phyloP scores from a whole-genome alignment of 1,140 invertebrate species.

The Drosophila orosa region DNA sequence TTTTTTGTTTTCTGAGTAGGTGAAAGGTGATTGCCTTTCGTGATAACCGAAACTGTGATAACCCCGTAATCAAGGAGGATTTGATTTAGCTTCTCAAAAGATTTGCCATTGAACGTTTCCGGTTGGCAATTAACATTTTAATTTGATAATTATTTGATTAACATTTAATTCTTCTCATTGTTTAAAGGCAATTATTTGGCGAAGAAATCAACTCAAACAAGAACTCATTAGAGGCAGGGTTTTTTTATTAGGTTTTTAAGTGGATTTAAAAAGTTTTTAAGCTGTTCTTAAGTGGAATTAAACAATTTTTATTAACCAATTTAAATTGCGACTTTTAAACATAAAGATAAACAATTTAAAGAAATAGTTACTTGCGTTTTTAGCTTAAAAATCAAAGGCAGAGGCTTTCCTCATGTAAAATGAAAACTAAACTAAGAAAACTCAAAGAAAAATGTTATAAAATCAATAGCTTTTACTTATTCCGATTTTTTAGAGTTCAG shows the following conservation, averaged over 20 bases:
- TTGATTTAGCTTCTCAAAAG: background rate
- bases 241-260: background rate
- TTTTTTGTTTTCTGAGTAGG: background rate
- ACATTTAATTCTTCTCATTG: background rate
- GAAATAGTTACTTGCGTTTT: no score
- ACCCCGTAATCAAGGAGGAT: conserved; percentile 42
- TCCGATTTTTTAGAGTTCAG: no score
- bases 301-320: background rate
- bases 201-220: background rate
- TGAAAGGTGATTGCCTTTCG: conserved; percentile 41
- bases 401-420: no score
- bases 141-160: conserved; percentile 1
- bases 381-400: no score
- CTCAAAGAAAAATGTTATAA: no score
- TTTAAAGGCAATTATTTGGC: background rate
- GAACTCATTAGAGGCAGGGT: background rate
- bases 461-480: no score
- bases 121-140: conserved; percentile 51
- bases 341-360: no score
- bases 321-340: no score
- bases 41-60: conserved; percentile 48
- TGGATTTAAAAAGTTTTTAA: background rate
- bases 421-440: no score
- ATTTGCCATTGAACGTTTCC: conserved; percentile 65
- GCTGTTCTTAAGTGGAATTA: background rate